phyloP scores from a whole-genome alignment of 2,113 vertebrate species.

The Bubalus kerabau region DNA sequence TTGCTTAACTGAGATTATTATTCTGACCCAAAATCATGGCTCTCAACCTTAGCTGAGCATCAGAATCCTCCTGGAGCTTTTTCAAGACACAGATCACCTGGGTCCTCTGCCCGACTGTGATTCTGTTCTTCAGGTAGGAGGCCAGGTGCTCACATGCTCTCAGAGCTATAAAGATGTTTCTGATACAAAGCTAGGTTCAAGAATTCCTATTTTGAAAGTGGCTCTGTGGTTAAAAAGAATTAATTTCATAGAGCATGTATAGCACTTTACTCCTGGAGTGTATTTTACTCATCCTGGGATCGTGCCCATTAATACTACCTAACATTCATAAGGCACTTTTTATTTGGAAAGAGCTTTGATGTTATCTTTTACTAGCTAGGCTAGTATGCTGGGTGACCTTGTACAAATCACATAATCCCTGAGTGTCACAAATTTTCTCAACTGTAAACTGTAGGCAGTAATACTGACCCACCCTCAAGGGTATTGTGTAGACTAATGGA shows the following conservation, averaged over 20 bases:
- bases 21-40: not conserved
- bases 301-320: slow-evolving; percentile 29
- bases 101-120: not conserved
- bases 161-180: not conserved
- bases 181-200: not conserved
- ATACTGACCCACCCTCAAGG: slow-evolving; percentile 37
- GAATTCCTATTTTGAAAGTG: slow-evolving; percentile 19
- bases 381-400: slow-evolving; percentile 48
- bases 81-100: not conserved
- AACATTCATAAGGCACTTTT: slow-evolving; percentile 41
- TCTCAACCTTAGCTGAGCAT: not conserved
- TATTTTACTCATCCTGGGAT: slow-evolving; percentile 19
- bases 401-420: slow-evolving; percentile 57
- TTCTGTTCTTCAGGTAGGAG: not conserved
- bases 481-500: slow-evolving; percentile 37
- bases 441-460: slow-evolving; percentile 43
- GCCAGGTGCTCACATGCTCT: not conserved
- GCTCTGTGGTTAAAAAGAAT: not conserved
- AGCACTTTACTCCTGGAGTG: not conserved
- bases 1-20: not conserved
- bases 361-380: slow-evolving; percentile 58
- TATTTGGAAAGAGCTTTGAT: slow-evolving; percentile 62
- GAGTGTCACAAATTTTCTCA: slow-evolving; percentile 56
- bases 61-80: not conserved
- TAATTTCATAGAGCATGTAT: not conserved